Percentiles rank a stretch among this genome's conserved stretches.
These are phyloP conservation scores for Venustoraphidia nigricollis DNA, from an alignment of 2,888 invertebrate species.

Conservation along the genomic window DNA sequence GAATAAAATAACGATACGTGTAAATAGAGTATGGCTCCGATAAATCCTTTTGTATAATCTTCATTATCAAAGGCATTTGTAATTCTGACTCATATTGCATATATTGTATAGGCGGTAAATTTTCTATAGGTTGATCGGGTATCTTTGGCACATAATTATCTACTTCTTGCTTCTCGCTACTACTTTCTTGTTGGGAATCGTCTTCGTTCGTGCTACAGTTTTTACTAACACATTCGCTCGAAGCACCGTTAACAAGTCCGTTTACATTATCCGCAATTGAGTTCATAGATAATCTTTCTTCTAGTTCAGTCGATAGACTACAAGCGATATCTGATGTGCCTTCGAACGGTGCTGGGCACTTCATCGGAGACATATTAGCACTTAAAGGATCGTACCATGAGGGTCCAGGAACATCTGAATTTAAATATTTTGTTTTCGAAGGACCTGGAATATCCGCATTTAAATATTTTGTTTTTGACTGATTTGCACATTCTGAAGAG, in stretches of 20 bases:
- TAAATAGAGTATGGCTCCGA: slow-evolving; percentile 99
- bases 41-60: slow-evolving; percentile 95
- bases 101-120: slow-evolving; percentile 30
- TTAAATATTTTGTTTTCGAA: neutral
- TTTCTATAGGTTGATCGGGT: slow-evolving; percentile 1
- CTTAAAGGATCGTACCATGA: neutral
- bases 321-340: neutral
- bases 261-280: neutral
- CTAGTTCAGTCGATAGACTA: slow-evolving; percentile 1
- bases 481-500: neutral
- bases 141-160: neutral
- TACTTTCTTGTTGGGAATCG: neutral
- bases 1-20: slow-evolving; percentile 99
- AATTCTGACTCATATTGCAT: slow-evolving; percentile 84
- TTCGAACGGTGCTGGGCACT: neutral
- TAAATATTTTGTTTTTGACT: neutral
- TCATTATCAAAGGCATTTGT: slow-evolving; percentile 98
- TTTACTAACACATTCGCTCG: neutral
- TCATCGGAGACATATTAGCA: neutral
- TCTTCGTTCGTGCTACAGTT: neutral
- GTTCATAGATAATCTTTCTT: slow-evolving; percentile 2
- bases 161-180: neutral
- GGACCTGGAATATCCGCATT: too few relatives aligned
- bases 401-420: neutral
- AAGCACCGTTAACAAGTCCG: neutral